A percentile compares a stretch with the other conserved stretches of the same genome.
Evolutionary conservation across 92 coral and sea anemone species (phyloP).

Genomic region (Porites divaricata): DNA sequence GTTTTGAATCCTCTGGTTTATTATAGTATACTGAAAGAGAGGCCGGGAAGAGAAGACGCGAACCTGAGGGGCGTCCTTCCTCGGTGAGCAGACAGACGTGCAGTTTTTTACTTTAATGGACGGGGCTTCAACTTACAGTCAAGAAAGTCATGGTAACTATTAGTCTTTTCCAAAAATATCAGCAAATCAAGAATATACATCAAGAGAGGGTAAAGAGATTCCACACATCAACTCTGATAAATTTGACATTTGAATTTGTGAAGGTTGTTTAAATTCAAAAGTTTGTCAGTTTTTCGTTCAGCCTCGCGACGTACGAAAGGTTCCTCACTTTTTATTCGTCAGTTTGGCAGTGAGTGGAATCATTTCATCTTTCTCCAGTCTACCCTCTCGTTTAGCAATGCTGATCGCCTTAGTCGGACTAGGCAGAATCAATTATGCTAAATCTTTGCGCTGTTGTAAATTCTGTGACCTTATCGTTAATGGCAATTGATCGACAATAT

Average conservation of each 20-base stretch:
- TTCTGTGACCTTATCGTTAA: not conserved
- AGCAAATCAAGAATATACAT: no score
- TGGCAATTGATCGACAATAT: constrained; percentile 25
- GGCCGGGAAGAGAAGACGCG: not conserved
- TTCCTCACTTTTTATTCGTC: not conserved
- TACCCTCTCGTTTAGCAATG: not conserved
- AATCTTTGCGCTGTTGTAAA: not conserved
- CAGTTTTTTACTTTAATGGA: no score
- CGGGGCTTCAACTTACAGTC: no score
- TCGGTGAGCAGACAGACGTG: not conserved
- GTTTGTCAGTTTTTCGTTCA: not conserved
- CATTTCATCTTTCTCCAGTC: not conserved
- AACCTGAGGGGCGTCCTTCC: not conserved
- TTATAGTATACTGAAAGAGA: not conserved
- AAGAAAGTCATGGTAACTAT: no score
- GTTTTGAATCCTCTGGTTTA: constrained; percentile 4
- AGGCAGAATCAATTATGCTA: not conserved
- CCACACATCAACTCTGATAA: no score
- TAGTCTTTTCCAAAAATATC: no score
- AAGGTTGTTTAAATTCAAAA: not conserved
- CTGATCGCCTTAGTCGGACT: not conserved
- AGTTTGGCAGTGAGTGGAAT: not conserved
- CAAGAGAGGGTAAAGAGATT: no score
- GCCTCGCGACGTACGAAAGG: not conserved
- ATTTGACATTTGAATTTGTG: no score